phyloP scores from a whole-genome alignment of 1,140 invertebrate species.

The Pogonognathellus flavescens region DNA sequence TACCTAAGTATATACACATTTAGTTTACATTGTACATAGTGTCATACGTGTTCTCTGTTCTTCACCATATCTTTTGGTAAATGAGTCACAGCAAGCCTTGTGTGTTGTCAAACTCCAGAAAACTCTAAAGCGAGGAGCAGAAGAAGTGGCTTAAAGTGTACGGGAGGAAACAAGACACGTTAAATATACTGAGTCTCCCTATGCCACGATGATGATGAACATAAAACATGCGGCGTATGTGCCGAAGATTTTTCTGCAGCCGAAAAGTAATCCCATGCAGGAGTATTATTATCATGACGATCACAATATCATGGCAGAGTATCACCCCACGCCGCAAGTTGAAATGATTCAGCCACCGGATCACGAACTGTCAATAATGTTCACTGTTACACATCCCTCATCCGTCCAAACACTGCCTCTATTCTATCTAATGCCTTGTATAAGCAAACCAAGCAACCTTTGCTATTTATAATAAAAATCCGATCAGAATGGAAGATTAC shows the following conservation, averaged over 20 bases:
- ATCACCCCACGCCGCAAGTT: not conserved
- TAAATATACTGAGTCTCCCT: not conserved
- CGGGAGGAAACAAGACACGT: no score
- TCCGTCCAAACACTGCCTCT: not conserved
- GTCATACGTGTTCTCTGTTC: no score
- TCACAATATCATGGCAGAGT: not conserved
- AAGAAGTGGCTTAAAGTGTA: no score
- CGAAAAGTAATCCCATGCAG: constrained; percentile 24
- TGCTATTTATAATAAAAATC: constrained; percentile 12
- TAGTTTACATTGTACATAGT: no score
- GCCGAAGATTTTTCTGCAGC: not conserved
- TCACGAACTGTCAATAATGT: constrained; percentile 38
- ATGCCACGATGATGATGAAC: not conserved
- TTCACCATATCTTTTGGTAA: no score
- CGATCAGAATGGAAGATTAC: not conserved
- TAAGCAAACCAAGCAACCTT: not conserved
- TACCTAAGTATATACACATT: no score
- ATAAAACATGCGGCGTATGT: constrained; percentile 42
- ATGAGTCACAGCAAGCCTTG: no score
- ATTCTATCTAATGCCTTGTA: not conserved
- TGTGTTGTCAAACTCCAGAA: no score
- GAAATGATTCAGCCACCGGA: constrained; percentile 39
- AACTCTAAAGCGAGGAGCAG: no score
- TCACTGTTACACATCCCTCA: not conserved
- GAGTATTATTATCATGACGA: not conserved